A percentile compares a stretch with the other conserved stretches of the same genome.
Evolutionary conservation across 2,888 invertebrate species (phyloP).

Genomic region (Ochropleura plecta): DNA sequence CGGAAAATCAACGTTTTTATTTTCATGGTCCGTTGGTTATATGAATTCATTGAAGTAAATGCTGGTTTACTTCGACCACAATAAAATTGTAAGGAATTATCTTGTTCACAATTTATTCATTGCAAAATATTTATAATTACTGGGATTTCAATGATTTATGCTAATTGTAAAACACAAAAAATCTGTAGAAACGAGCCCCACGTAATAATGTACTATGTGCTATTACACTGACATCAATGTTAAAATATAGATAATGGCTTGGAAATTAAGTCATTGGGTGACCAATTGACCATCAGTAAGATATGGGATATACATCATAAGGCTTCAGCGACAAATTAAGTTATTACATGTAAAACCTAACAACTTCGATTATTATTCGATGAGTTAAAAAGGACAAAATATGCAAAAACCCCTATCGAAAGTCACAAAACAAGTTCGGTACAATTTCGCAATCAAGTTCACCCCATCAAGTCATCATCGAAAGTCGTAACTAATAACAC

Average conservation of each 20-base stretch:
- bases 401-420: conserved; percentile 63
- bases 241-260: not conserved
- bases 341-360: conserved; percentile 56
- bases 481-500: conserved; percentile 81
- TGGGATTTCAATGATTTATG: not conserved
- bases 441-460: conserved; percentile 75
- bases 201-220: too few species aligned
- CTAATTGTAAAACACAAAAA: not conserved
- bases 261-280: conserved; percentile 24
- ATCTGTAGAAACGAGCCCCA: not conserved
- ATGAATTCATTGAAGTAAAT: not conserved
- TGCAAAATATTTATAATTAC: not conserved
- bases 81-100: not conserved
- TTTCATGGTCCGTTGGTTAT: conserved; percentile 19
- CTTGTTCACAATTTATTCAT: not conserved
- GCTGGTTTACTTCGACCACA: not conserved
- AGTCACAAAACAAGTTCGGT: conserved; percentile 58
- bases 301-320: conserved; percentile 25
- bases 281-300: conserved; percentile 18
- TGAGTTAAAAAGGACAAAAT: conserved; percentile 47
- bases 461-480: conserved; percentile 76
- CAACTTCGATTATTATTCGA: conserved; percentile 50
- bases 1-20: conserved; percentile 29
- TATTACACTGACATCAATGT: not conserved
- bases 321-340: conserved; percentile 43